Conservation (phyloP, 2,797 vertebrate genomes). For the Acipenser transmontanus region DNA sequence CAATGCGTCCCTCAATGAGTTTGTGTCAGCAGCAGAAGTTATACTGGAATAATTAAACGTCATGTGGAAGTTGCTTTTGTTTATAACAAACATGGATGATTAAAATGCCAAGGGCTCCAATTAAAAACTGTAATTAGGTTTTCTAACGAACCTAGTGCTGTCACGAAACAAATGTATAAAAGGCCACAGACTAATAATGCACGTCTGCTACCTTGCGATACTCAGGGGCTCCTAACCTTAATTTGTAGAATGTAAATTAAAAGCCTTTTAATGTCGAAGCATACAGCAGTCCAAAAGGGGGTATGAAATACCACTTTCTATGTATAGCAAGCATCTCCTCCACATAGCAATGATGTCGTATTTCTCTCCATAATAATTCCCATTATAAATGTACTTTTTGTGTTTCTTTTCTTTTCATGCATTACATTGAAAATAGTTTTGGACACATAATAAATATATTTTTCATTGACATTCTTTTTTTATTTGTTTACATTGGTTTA, state of each 20-base stretch:
- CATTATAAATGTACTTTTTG: no score
- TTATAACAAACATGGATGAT: constrained; percentile 38
- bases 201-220: constrained; percentile 39
- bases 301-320: background rate
- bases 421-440: no score
- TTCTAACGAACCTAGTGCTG: constrained; percentile 52
- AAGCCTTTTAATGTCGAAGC: constrained; percentile 31
- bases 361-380: no score
- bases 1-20: no score
- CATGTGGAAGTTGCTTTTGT: background rate
- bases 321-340: no score
- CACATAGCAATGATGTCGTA: no score
- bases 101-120: constrained; percentile 50
- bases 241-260: constrained; percentile 51
- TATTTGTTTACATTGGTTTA: background rate
- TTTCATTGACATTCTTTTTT: background rate
- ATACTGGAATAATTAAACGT: no score
- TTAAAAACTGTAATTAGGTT: constrained; percentile 59
- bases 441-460: no score
- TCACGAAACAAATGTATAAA: constrained; percentile 53
- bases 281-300: constrained; percentile 24
- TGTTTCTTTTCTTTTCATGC: no score
- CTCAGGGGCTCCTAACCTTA: constrained; percentile 39
- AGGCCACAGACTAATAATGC: constrained; percentile 34
- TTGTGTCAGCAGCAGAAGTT: no score